Evolutionary conservation across 2,113 vertebrate species (phyloP).

Genomic region (Phainopepla nitens): DNA sequence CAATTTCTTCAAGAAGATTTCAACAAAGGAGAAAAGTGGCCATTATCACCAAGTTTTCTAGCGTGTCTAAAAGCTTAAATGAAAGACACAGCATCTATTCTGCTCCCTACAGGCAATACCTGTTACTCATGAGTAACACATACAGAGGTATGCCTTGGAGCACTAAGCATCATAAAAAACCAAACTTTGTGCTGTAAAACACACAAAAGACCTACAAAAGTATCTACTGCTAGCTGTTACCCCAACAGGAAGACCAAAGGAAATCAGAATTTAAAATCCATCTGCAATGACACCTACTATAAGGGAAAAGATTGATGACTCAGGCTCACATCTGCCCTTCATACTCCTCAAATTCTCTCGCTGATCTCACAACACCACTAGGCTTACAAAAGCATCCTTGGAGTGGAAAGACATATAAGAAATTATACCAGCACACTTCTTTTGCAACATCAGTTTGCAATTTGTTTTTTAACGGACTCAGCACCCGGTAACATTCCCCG

Average conservation of each 20-base stretch:
- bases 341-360: neutral
- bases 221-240: neutral
- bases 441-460: neutral
- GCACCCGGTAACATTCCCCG: neutral
- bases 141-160: neutral
- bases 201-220: neutral
- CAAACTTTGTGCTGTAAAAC: neutral
- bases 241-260: neutral
- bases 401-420: neutral
- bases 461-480: neutral
- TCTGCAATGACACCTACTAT: slow-evolving; percentile 55
- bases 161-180: neutral
- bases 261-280: slow-evolving; percentile 5
- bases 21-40: neutral
- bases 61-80: neutral
- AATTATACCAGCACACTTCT: neutral
- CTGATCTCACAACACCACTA: neutral
- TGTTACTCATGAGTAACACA: neutral
- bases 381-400: neutral
- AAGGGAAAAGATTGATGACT: slow-evolving; percentile 39
- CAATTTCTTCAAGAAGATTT: neutral
- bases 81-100: neutral
- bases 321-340: slow-evolving; percentile 46
- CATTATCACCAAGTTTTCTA: neutral
- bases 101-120: neutral